Percentiles rank a stretch among this genome's conserved stretches.
phyloP scores from a whole-genome alignment of 2,113 vertebrate species.

The Monopterus albus region DNA sequence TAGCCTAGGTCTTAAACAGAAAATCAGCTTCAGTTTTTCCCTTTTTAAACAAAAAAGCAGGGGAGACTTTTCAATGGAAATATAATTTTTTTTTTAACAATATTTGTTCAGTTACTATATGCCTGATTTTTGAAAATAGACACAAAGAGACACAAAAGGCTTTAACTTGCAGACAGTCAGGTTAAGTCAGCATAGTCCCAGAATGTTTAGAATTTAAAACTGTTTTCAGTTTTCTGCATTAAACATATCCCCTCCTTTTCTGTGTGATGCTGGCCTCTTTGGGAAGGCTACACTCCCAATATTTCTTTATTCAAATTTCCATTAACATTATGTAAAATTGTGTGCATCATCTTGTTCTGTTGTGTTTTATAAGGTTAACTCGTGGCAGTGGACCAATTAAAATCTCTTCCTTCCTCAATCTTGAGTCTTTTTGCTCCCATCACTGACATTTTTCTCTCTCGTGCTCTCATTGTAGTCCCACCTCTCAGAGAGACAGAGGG shows the following conservation, averaged over 20 bases:
- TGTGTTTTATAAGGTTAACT: constrained; percentile 47
- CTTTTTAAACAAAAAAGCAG: too few species aligned
- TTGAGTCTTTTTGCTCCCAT: constrained; percentile 26
- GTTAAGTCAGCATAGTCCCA: too few species aligned
- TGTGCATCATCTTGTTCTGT: constrained; percentile 18
- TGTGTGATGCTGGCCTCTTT: not conserved
- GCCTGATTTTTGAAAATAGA: not conserved
- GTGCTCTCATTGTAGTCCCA: constrained; percentile 65
- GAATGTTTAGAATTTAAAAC: too few species aligned
- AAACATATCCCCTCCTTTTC: not conserved
- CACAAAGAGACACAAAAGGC: not conserved
- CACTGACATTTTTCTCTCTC: constrained; percentile 47
- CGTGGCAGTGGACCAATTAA: constrained; percentile 34
- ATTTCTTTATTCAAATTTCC: not conserved
- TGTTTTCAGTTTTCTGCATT: not conserved
- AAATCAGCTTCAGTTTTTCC: too few species aligned
- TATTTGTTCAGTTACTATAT: not conserved
- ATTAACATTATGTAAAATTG: not conserved
- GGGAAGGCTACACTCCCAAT: not conserved
- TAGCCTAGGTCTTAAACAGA: too few species aligned
- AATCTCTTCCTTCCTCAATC: constrained; percentile 18
- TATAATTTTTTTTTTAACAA: not conserved
- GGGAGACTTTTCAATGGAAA: not conserved
- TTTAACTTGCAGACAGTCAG: not conserved
- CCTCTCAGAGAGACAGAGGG: constrained; percentile 53